Percentiles rank a stretch among this genome's conserved stretches.
Conservation (phyloP, 2,888 invertebrate genomes). For the Callosobruchus maculatus region DNA sequence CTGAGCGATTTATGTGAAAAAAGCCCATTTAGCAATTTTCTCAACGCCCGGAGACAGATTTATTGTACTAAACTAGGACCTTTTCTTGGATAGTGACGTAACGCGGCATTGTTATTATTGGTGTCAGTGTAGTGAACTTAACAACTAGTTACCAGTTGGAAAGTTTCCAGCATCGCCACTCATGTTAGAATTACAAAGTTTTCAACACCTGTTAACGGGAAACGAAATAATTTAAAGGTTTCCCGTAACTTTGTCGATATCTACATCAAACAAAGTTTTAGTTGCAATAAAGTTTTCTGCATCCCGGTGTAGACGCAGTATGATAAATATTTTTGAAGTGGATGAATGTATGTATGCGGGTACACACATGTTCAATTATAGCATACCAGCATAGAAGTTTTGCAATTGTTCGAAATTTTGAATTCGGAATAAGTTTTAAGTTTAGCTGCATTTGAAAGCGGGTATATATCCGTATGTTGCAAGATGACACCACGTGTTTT, state of each 20-base stretch:
- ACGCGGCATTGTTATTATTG: not conserved
- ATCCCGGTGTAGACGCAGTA: not conserved
- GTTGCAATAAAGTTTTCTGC: not conserved
- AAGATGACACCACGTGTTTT: too few relatives aligned
- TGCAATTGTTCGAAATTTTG: not conserved
- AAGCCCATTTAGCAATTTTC: too few relatives aligned
- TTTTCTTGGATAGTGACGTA: not conserved
- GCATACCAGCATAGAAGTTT: not conserved
- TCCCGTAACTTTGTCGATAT: not conserved
- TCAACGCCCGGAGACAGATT: too few relatives aligned
- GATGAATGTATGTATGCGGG: not conserved
- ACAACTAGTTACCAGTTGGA: not conserved
- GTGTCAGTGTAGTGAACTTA: not conserved
- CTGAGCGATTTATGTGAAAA: too few relatives aligned
- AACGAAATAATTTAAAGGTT: not conserved
- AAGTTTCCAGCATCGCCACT: not conserved
- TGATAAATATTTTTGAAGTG: not conserved
- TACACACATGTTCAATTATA: not conserved
- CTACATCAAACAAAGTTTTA: not conserved
- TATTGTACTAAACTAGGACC: not conserved
- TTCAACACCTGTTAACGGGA: not conserved
- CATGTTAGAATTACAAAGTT: not conserved
- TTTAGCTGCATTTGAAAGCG: too few relatives aligned
- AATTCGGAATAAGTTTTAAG: too few relatives aligned
- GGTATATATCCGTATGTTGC: too few relatives aligned